Conservation (phyloP, 2,888 invertebrate species). For the Drosophila borealis region DNA sequence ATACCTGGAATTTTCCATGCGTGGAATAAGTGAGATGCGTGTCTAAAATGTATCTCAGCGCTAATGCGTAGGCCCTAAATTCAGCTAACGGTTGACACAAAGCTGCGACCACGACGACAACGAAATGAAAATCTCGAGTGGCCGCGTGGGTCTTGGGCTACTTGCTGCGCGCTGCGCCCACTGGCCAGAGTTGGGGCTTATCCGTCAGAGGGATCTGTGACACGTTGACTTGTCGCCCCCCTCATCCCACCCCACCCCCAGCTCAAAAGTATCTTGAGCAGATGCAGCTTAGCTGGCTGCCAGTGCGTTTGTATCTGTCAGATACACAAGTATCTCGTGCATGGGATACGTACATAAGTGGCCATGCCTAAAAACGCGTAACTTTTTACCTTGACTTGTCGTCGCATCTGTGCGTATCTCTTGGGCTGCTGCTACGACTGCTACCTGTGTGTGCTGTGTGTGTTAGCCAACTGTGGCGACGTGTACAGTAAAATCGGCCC, state of each 20-base stretch:
- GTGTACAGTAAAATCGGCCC: conserved; percentile 52
- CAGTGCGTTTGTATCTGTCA: conserved; percentile 31
- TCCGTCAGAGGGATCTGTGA: conserved; percentile 49
- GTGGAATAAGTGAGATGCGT: conserved; percentile 17
- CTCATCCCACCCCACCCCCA: neutral
- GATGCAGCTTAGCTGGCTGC: conserved; percentile 29
- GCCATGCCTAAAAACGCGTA: conserved; percentile 60
- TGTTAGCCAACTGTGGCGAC: conserved; percentile 51
- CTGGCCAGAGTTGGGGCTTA: conserved; percentile 33
- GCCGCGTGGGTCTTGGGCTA: conserved; percentile 40
- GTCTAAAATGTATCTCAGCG: conserved; percentile 30
- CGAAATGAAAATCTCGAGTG: conserved; percentile 36
- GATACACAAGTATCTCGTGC: conserved; percentile 40
- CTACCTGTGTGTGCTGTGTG: conserved; percentile 7
- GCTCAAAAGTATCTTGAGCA: conserved; percentile 39
- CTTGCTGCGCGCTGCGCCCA: conserved; percentile 46
- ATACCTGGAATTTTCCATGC: conserved; percentile 49
- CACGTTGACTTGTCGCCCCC: conserved; percentile 29
- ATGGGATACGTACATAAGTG: conserved; percentile 20
- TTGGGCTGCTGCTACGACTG: conserved; percentile 18
- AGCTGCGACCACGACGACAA: conserved; percentile 10
- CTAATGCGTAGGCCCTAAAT: conserved; percentile 53
- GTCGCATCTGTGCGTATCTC: conserved; percentile 25
- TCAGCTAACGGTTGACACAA: conserved; percentile 53
- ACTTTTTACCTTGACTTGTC: conserved; percentile 79